Percentiles rank a stretch among this genome's conserved stretches.
Evolutionary conservation across 2,888 invertebrate genomes (phyloP).

Genomic region (Agrotis segetum): DNA sequence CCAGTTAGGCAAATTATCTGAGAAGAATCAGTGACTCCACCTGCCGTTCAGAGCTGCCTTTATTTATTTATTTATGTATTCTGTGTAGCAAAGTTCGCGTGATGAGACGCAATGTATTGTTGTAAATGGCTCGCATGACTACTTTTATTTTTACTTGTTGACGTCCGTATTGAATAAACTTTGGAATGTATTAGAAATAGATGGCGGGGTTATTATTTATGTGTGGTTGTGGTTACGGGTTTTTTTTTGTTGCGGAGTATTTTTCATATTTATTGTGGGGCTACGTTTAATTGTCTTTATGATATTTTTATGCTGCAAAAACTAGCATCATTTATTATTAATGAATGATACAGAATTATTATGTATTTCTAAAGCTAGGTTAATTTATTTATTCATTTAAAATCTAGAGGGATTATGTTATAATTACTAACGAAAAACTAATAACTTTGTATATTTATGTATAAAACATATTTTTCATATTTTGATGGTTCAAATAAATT

Average conservation of each 20-base stretch:
- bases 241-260: slow-evolving; percentile 7
- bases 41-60: slow-evolving; percentile 80
- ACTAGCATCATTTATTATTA: too few species aligned
- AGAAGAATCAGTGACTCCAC: slow-evolving; percentile 86
- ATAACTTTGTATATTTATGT: too few species aligned
- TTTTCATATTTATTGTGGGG: background rate
- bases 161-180: slow-evolving; percentile 54
- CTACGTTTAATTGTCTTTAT: too few species aligned
- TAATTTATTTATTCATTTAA: too few species aligned
- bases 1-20: slow-evolving; percentile 89
- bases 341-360: too few species aligned
- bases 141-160: slow-evolving; percentile 56
- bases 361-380: too few species aligned
- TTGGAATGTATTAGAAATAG: slow-evolving; percentile 61
- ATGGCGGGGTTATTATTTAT: slow-evolving; percentile 32
- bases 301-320: too few species aligned
- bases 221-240: background rate
- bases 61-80: slow-evolving; percentile 72
- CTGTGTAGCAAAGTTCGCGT: slow-evolving; percentile 63
- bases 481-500: too few species aligned
- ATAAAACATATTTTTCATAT: too few species aligned
- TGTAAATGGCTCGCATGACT: slow-evolving; percentile 60
- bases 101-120: slow-evolving; percentile 66
- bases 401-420: too few species aligned
- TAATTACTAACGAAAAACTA: too few species aligned